A percentile compares a stretch with the other conserved stretches of the same genome.
Conservation (phyloP, 2,888 invertebrate species). For the Pseudoips prasinana region DNA sequence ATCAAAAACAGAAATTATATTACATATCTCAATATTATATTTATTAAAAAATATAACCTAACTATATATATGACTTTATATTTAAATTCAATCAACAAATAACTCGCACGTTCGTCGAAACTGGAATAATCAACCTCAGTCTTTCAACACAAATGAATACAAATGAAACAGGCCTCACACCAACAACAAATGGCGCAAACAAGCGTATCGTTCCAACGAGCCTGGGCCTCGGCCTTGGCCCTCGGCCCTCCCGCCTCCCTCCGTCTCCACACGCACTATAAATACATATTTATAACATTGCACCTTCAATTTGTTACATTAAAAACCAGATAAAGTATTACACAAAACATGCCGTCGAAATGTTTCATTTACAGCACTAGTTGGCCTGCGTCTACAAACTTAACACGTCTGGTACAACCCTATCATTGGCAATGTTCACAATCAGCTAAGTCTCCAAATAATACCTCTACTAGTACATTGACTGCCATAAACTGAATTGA, state of each 20-base stretch:
- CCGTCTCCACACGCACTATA: conserved; percentile 35
- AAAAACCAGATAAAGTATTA: conserved; percentile 61
- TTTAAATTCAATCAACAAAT: conserved; percentile 81
- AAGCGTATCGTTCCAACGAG: conserved; percentile 43
- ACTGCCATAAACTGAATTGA: conserved; percentile 24
- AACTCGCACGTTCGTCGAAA: conserved; percentile 77
- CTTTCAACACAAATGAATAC: conserved; percentile 76
- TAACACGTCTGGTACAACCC: conserved; percentile 42
- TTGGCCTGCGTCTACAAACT: conserved; percentile 35
- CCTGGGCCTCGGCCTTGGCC: conserved; percentile 11
- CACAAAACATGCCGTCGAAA: conserved; percentile 64
- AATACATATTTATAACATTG: conserved; percentile 74
- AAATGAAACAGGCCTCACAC: conserved; percentile 60
- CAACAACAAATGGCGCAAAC: conserved; percentile 55
- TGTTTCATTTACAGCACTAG: conserved; percentile 46
- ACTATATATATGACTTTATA: conserved; percentile 82
- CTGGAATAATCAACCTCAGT: conserved; percentile 81
- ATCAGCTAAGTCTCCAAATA: conserved; percentile 35
- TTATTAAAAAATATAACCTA: conserved; percentile 83
- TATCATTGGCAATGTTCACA: conserved; percentile 45
- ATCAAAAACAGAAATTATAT: conserved; percentile 60
- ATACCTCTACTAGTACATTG: conserved; percentile 48
- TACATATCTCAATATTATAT: conserved; percentile 82
- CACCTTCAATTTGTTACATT: conserved; percentile 69
- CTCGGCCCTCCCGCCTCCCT: conserved; percentile 19